Percentiles rank a stretch among this genome's conserved stretches.
These are phyloP conservation scores for Parnassius mnemosyne DNA, from an alignment of 2,888 invertebrate species.

Conservation along the genomic window DNA sequence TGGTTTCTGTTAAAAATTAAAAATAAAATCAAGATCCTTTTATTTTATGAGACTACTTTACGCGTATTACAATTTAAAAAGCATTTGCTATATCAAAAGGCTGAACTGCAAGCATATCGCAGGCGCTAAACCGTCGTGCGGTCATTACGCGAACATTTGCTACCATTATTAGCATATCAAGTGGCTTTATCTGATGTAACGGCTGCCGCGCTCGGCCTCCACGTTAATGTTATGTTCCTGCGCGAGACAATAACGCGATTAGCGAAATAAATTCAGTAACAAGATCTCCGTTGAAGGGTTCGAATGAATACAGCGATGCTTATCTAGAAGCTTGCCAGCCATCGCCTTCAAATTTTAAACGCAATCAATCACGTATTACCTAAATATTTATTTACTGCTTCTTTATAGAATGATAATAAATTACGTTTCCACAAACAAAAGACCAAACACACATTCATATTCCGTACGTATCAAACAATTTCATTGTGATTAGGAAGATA, in stretches of 20 bases:
- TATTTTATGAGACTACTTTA: no score
- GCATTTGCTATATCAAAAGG: conserved; percentile 26
- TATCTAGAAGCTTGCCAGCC: conserved; percentile 40
- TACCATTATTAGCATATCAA: conserved; percentile 73
- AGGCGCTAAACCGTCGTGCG: conserved; percentile 62
- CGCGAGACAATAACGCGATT: conserved; percentile 68
- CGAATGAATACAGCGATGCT: conserved; percentile 38
- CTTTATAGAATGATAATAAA: no score
- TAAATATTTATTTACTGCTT: no score
- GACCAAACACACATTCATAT: no score
- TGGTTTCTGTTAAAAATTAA: no score
- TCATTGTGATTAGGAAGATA: no score
- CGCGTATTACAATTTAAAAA: conserved; percentile 27
- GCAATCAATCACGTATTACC: conserved; percentile 4
- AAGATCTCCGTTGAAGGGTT: conserved; percentile 48
- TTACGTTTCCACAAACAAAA: no score
- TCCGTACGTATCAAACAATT: no score
- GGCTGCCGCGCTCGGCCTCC: conserved; percentile 47
- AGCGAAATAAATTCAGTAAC: conserved; percentile 62
- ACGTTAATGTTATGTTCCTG: conserved; percentile 41
- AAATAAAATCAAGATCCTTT: no score
- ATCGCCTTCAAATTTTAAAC: conserved; percentile 17
- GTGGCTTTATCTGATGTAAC: conserved; percentile 70
- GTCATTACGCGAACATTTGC: conserved; percentile 72
- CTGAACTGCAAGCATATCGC: conserved; percentile 36